phyloP scores from a whole-genome alignment of 2,888 invertebrate genomes.

The Leptopilina myrica region DNA sequence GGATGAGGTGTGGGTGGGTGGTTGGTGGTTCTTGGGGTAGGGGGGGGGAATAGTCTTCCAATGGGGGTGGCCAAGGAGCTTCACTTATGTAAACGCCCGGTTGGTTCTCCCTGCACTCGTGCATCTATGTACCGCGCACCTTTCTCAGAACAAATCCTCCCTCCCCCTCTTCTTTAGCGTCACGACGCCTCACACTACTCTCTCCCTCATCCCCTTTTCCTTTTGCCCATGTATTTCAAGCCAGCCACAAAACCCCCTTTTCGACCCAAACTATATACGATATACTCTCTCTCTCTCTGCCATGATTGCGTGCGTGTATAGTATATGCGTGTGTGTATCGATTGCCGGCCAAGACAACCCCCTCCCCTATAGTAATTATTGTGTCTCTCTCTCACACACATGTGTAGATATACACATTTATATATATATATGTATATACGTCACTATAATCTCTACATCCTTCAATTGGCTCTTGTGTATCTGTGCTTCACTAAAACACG shows the following conservation, averaged over 20 bases:
- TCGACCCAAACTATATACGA: not conserved
- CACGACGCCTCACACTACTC: not conserved
- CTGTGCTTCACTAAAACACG: constrained; percentile 44
- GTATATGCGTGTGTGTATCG: constrained; percentile 71
- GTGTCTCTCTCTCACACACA: constrained; percentile 68
- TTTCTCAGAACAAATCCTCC: constrained; percentile 35
- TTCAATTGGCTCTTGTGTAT: constrained; percentile 41
- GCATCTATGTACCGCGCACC: constrained; percentile 48
- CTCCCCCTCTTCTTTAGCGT: constrained; percentile 17
- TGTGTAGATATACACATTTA: not conserved
- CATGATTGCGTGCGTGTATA: constrained; percentile 40
- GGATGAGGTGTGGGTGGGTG: constrained; percentile 48
- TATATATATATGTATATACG: constrained; percentile 48
- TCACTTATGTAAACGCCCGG: constrained; percentile 72
- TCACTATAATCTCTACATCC: constrained; percentile 62
- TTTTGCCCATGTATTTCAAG: not conserved
- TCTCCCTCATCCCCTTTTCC: not conserved
- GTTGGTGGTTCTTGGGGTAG: constrained; percentile 38
- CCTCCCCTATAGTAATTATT: constrained; percentile 69
- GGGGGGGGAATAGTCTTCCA: constrained; percentile 51
- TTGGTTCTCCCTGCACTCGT: constrained; percentile 61
- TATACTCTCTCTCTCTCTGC: not conserved
- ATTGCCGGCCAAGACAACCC: constrained; percentile 73
- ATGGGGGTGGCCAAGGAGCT: constrained; percentile 71
- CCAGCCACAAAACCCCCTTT: constrained; percentile 12